Base-by-base conservation (phyloP, 2,797 vertebrate genomes). In the Sebastiscus albofasciatus region DNA sequence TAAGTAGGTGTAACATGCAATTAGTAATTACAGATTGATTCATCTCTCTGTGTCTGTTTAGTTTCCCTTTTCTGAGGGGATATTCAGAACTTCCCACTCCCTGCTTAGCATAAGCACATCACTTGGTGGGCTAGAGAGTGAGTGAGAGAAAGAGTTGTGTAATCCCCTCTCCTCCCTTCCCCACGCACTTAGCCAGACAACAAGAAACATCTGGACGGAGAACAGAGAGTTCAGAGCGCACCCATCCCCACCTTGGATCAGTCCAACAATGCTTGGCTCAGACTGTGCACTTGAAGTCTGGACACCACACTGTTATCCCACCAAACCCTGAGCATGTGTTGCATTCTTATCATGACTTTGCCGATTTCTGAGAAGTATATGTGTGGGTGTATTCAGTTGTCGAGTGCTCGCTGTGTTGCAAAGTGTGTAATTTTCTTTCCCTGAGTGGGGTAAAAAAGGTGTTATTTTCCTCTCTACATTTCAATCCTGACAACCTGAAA, bases 201-300 rank as follows among this genome's bases (percentile, higher is more conserved):
- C 92, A 92, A 94, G 93, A 95, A 96, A 95, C 95, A 96, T 95
- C 94, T 96, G 96, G 95, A 94, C 27, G 36, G 72, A 90, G 94
- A 96, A 95, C 90, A 95, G 91, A 95, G 93, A 89, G 90, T 91
- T 93, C 87, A 86, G 73, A 90, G 81, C 86, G 77, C 93, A 88
- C 93, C 93, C 95, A 82, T 89, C 91, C 92, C 90, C 91, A 87
- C 89, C 89, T 91, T 82, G 67, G 82, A 90, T 71, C 73, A 89
- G 84, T 88, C 59, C 81, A 92, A 90, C 91, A 93, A 91, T 90
- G 83, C 89, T 87, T 90, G 89, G 89, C 90, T 88, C 60, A 34
- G 67, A 49, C 56, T 65, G 60, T 49, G 56, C 72, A 46, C 85
- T 89, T 42, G 62, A 80, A 89, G 80, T 83, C 75, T 70, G 85